Evolutionary conservation across 1,140 invertebrate species (phyloP), one percentile per base, ranked within the genome.

Genomic region (Drosophila trapezifrons): DNA sequence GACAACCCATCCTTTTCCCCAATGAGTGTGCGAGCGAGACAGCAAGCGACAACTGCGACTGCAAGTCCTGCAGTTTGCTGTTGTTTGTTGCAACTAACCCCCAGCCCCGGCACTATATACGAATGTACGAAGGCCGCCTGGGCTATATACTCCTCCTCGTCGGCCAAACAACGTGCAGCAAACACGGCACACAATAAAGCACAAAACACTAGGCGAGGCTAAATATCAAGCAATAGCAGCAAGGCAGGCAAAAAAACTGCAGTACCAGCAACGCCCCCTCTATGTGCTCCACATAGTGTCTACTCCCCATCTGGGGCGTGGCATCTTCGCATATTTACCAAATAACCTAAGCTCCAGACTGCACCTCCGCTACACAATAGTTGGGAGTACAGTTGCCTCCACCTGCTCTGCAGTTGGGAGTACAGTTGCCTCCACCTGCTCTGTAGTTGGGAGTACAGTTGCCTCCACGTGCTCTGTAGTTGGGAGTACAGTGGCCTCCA

Each of bases 221-320:
- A 89, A 87, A 87, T 87, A 89, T 74, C 83, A 83, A 87, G 85
- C 84, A 89, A 89, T 89, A 90, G 84, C 85, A 90, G 84, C 74
- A 70, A 76, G 72, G 84, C 80, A 18, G n/a, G 65, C 42, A 20
- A 73, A 54, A 54, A 72, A 65, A 62, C 65, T 86, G 84, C 80
- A 86, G 59, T 54, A 60, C 54, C 77, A 87, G 84, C 47, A 74
- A 73, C 83, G 83, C 83, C 83, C 78, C 46, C 76, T 55, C 84
- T 70, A 40, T 70, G 45, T 59, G 47, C 46, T 49, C 51, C 58
- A 22, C 45, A 27, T 22, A 45, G 25, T 35, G 51, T 55, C 49
- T 45, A 67, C 27, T 22, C 32, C 40, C 37, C 20, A 27, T 54
- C 52, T 66, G 43, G 74, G 60, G 57, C 74, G 74, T 52, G 80